Evolutionary conservation across 2,797 vertebrate species (phyloP), one percentile per base, ranked within the genome.

Genomic region (Danio kyathit): DNA sequence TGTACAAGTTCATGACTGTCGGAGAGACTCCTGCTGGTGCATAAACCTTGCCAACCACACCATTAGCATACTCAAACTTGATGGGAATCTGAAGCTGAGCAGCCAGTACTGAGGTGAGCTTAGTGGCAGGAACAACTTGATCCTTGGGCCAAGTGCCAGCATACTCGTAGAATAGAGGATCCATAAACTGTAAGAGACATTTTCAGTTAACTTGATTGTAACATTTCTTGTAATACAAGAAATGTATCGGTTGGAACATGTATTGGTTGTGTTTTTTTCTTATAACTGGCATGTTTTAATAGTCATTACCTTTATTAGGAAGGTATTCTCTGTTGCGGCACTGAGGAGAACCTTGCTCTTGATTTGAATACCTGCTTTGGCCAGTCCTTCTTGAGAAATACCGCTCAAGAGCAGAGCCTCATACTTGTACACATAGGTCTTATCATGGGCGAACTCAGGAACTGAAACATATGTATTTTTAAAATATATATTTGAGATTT

Each of bases 281-380:
- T 59, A 19, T 3, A 5, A 63, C 9, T 51, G 48, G 44, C 13
- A 10, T 29, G 8, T 38, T 66, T 63, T 56, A 7, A 52, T 12
- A 1, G 8, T 12, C 11, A 80, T 84, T 95, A 96, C 94, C 94
- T 93, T 95, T 79, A 96, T 86, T 61, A 95, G 59, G 81, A 88
- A 93, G 64, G 86, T 91, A 82, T 90, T 87, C 41, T 90, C 84
- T 72, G 86, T 43, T 29, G 75, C 85, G 65, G 89, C 88, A 87
- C 88, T 90, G 83, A 97, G 94, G 82, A 92, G 81, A 80, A 95
- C 88, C 90, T 93, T 95, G 91, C 94, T 91, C 74, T 46, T 90
- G 76, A 96, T 79, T 92, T 94, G 95, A 6, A 97, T 81, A 43
- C 95, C 94, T 67, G 94, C 87, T 85, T 92, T 93, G 73, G 92